Percentiles rank a stretch among this genome's conserved stretches.
These are phyloP conservation scores for Xenops minutus DNA, from an alignment of 2,797 vertebrate species.

Conservation along the genomic window DNA sequence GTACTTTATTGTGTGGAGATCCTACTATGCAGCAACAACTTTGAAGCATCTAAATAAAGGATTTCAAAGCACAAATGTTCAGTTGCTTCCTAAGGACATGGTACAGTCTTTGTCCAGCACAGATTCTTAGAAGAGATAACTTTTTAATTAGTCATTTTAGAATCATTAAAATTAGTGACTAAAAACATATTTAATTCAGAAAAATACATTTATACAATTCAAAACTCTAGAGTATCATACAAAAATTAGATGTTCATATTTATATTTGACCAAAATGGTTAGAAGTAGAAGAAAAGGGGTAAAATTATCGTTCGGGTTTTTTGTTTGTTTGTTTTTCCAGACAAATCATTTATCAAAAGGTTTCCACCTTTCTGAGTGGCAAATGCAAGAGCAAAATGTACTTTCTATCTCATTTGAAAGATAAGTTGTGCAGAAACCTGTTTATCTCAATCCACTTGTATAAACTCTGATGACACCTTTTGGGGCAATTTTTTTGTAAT, in stretches of 20 bases:
- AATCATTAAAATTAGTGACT: background rate
- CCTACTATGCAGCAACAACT: background rate
- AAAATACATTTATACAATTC: background rate
- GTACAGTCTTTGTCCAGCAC: background rate
- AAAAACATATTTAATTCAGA: background rate
- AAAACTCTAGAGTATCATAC: background rate
- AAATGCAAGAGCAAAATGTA: background rate
- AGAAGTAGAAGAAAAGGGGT: background rate
- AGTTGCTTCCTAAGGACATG: background rate
- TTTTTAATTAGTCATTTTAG: background rate
- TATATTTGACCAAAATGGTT: background rate
- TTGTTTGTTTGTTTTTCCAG: background rate
- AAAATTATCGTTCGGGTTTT: no score
- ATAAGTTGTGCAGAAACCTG: no score
- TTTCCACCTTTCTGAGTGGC: background rate
- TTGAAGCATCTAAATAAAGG: background rate
- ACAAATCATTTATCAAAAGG: background rate
- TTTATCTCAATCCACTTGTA: background rate
- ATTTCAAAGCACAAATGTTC: background rate
- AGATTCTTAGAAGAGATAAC: background rate
- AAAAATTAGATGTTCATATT: background rate
- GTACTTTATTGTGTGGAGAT: background rate
- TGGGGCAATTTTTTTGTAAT: background rate
- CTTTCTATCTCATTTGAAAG: background rate
- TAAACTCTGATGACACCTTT: background rate